phyloP scores from a whole-genome alignment of 2,113 vertebrate genomes.

The Polypterus bichir region DNA sequence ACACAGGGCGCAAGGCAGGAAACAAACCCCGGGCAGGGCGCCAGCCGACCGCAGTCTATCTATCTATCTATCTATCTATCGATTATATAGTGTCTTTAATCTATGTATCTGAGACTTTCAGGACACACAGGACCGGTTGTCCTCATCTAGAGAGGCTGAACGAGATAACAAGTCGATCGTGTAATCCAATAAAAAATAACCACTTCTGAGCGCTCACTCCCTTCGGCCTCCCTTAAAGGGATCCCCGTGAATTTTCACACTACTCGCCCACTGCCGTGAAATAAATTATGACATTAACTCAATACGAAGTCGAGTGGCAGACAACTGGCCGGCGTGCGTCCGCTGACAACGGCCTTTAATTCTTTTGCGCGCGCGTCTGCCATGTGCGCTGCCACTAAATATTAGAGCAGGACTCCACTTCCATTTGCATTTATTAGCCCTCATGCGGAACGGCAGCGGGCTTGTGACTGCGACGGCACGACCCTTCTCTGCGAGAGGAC shows the following conservation, averaged over 20 bases:
- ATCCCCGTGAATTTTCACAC: slow-evolving; percentile 49
- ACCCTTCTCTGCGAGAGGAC: too few relatives aligned
- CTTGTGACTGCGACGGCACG: too few relatives aligned
- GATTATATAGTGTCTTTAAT: too few relatives aligned
- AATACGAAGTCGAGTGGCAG: slow-evolving; percentile 61
- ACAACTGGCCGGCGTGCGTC: slow-evolving; percentile 54
- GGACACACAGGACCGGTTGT: too few relatives aligned
- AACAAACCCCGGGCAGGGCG: too few relatives aligned
- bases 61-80: too few relatives aligned
- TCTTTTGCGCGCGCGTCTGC: slow-evolving; percentile 51
- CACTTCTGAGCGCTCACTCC: slow-evolving; percentile 37
- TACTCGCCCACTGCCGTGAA: slow-evolving; percentile 41
- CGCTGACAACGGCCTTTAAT: slow-evolving; percentile 62
- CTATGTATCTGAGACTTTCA: too few relatives aligned
- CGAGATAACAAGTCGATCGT: too few relatives aligned
- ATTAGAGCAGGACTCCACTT: slow-evolving; percentile 62
- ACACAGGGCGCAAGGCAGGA: too few relatives aligned
- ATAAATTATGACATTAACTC: slow-evolving; percentile 66
- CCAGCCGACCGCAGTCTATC: too few relatives aligned
- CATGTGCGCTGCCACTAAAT: slow-evolving; percentile 65
- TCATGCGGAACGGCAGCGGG: too few relatives aligned
- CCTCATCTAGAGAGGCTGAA: too few relatives aligned
- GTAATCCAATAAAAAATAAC: slow-evolving; percentile 25
- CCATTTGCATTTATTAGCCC: slow-evolving; percentile 30
- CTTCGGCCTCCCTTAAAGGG: slow-evolving; percentile 44